These are phyloP conservation scores for Martes martes DNA, from an alignment of 2,113 vertebrate genomes.

Conservation along the genomic window DNA sequence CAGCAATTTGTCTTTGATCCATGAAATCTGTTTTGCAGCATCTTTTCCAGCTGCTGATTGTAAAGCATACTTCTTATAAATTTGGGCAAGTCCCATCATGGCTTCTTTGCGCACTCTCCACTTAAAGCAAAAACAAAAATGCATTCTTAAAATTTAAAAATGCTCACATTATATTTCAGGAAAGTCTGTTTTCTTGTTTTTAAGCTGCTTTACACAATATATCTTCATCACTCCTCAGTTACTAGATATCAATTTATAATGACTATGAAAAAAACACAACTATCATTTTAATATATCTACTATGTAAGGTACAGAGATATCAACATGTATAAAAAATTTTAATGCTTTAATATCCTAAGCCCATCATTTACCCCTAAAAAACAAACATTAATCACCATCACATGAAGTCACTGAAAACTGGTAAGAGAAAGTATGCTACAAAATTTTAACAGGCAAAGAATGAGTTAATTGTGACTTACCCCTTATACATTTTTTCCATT, in stretches of 20 bases:
- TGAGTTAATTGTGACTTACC: not conserved
- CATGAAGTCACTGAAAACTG: not conserved
- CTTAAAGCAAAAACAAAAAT: conserved; percentile 80
- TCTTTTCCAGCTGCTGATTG: conserved; percentile 97
- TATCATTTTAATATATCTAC: not conserved
- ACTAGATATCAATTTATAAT: not conserved
- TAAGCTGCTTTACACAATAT: not conserved
- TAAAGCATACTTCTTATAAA: conserved; percentile 97
- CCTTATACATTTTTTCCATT: not conserved
- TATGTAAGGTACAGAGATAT: not conserved
- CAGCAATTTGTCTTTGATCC: conserved; percentile 99
- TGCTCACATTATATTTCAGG: not conserved
- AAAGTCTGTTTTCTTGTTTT: not conserved
- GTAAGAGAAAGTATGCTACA: not conserved
- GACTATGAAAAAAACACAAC: not conserved
- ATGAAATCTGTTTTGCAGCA: conserved; percentile 97
- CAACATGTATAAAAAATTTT: not conserved
- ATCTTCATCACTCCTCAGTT: not conserved
- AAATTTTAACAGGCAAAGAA: conserved; percentile 11
- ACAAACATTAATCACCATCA: not conserved
- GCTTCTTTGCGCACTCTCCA: conserved; percentile 99
- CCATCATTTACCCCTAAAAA: not conserved
- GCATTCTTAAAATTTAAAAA: conserved; percentile 45
- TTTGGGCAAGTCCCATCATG: conserved; percentile 99
- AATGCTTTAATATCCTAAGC: not conserved